Base-by-base conservation (phyloP, 2,113 vertebrate genomes). In the Psilopsiagon aymara region DNA sequence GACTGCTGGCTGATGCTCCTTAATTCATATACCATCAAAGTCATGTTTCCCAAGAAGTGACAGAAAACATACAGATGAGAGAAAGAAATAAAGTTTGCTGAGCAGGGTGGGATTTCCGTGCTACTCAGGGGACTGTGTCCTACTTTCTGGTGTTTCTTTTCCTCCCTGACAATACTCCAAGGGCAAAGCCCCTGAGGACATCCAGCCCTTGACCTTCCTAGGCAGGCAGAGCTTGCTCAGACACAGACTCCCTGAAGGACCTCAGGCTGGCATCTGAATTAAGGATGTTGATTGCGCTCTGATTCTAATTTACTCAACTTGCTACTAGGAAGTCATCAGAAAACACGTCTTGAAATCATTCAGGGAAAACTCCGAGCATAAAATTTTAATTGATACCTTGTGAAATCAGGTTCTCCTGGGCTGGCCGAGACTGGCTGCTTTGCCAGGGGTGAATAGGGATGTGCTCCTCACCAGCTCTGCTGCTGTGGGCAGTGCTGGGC, bases 351-450 rank as follows among this genome's bases (percentile, higher is more conserved):
- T 89, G 71, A 92, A 97, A 93, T 85, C 88, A 93, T 93, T 96
- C 94, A 94, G 95, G 93, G 97, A 95, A 95, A 97, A 89, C 95
- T 91, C 94, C 57, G 90, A 87, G 94, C 93, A 97, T 97, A 70
- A 97, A 97, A 97, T 87, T 97, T 97, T 97, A 94, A 97, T 97
- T 96, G 94, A 68, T 86, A 92, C 96, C 93, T 91, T 83, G 77
- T 31, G 74, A 87, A 95, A 95, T 39, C 24, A 92, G 64, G 74
- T 59, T 88, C 75, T 95, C 49, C 59, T 0, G 0, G 89, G 93
- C 73, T 89, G 70, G 83, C 29, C 27, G n/a, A 88, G 88, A 31
- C 33, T 11, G 39, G 25, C 52, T 87, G 82, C 92, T 89, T 25
- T 47, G 53, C 71, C 0, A 19, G 10, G 39, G 1, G 4, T 39